Base-by-base conservation (phyloP, 2,888 invertebrate species). In the Aphidoletes aphidimyza region DNA sequence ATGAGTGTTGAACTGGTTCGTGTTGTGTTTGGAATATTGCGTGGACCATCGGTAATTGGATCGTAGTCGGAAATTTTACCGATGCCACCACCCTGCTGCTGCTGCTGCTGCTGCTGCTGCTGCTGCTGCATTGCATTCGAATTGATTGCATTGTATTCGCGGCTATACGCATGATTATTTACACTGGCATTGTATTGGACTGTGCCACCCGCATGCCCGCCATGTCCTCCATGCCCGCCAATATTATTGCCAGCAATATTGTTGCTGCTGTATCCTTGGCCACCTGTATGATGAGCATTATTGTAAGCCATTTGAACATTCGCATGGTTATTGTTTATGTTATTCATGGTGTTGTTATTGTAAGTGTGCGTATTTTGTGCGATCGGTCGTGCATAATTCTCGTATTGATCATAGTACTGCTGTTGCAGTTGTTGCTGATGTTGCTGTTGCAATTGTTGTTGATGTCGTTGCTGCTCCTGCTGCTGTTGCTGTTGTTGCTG, bases 31-130 rank as follows among this genome's bases (percentile, higher is more conserved):
- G 94, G 94, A 86, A 93, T 92, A 84, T 91, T 92, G 86, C 94
- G 91, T 22, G 94, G 94, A 83, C 94, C 93, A 88, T 94, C 94
- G 87, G 92, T 93, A 86, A 94, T 90, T 2, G 95, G 95, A 89
- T 96, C 95, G 88, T 95, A 95, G 88, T 96, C 95, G 86, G 94
- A 94, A 87, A 95, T 95, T 91, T 94, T 92, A 86, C 95, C 93
- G 88, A 95, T 92, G 49, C 86, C 86, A 83, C 86, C 86, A n/a
- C n/a, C n/a, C n/a, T n/a, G n/a, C n/a, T n/a, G n/a, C n/a, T n/a
- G n/a, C n/a, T n/a, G n/a, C n/a, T n/a, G n/a, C n/a, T n/a, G n/a
- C n/a, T n/a, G n/a, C n/a, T n/a, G n/a, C n/a, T n/a, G n/a, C n/a
- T n/a, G n/a, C n/a, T n/a, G n/a, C 47, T 81, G 84, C 34, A 59